A percentile compares a stretch with the other conserved stretches of the same genome.
These are phyloP conservation scores for Macrotus californicus DNA, from an alignment of 2,113 vertebrate genomes.

Conservation along the genomic window DNA sequence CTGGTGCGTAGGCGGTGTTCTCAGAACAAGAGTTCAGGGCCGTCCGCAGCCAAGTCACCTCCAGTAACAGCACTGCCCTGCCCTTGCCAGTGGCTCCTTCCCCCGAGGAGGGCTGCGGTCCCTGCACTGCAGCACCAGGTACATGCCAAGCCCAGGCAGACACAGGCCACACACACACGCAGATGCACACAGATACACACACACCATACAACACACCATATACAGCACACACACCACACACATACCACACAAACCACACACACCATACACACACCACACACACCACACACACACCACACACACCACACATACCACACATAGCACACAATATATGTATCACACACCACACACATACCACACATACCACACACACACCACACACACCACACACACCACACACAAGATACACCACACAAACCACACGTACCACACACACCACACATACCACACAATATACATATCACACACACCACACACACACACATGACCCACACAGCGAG, in stretches of 20 bases:
- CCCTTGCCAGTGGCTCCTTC: background rate
- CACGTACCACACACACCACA: background rate
- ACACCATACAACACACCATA: background rate
- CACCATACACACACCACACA: background rate
- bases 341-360: background rate
- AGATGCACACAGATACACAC: background rate
- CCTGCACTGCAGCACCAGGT: background rate
- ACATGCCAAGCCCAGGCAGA: background rate
- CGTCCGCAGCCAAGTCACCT: conserved; percentile 63
- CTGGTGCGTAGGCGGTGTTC: conserved; percentile 41
- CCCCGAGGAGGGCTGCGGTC: background rate
- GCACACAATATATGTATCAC: too few species aligned
- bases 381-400: background rate
- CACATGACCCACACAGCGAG: background rate
- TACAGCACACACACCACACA: too few species aligned
- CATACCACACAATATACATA: accelerated
- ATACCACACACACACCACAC: background rate
- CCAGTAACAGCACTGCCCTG: conserved; percentile 60
- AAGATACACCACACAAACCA: background rate
- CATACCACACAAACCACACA: background rate
- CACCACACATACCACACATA: too few species aligned
- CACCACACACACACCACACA: too few species aligned
- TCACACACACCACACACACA: background rate
- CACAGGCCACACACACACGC: background rate
- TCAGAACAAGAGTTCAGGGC: conserved; percentile 69